A percentile compares a stretch with the other conserved stretches of the same genome.
Conservation (phyloP, 1,140 invertebrate genomes). For the Stenopsyche tienmushanensis region DNA sequence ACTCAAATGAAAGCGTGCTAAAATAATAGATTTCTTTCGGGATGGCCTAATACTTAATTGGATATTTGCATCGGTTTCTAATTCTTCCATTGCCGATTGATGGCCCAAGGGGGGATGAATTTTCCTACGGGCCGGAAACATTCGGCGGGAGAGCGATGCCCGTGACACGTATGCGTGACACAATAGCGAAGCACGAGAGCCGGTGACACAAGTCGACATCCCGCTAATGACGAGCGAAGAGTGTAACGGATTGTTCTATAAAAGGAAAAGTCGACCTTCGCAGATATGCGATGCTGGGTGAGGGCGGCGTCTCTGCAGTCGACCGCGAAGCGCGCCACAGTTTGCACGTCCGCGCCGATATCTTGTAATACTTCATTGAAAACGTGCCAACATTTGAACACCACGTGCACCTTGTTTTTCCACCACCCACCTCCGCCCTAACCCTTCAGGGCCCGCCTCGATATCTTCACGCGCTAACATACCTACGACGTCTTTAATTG, state of each 20-base stretch:
- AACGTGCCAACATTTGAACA: background rate
- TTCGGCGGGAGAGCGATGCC: no score
- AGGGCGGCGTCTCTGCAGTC: constrained; percentile 26
- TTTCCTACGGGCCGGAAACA: no score
- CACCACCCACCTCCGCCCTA: background rate
- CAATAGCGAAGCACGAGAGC: no score
- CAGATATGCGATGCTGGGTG: constrained; percentile 29
- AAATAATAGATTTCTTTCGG: no score
- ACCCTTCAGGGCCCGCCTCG: background rate
- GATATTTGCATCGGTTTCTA: no score
- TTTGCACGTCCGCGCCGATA: background rate
- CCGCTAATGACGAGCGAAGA: background rate
- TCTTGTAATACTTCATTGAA: background rate
- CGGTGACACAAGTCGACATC: no score
- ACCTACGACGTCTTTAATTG: no score
- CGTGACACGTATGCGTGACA: no score
- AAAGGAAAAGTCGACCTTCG: constrained; percentile 42
- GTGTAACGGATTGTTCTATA: constrained; percentile 37
- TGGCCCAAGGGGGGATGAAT: no score
- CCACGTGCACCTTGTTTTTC: background rate
- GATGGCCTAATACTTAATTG: no score
- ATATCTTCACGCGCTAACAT: background rate
- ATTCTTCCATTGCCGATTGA: no score
- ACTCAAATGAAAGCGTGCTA: no score
- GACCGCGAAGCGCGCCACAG: constrained; percentile 13